Conservation (phyloP, 2,797 vertebrate species). For the Mustela erminea region DNA sequence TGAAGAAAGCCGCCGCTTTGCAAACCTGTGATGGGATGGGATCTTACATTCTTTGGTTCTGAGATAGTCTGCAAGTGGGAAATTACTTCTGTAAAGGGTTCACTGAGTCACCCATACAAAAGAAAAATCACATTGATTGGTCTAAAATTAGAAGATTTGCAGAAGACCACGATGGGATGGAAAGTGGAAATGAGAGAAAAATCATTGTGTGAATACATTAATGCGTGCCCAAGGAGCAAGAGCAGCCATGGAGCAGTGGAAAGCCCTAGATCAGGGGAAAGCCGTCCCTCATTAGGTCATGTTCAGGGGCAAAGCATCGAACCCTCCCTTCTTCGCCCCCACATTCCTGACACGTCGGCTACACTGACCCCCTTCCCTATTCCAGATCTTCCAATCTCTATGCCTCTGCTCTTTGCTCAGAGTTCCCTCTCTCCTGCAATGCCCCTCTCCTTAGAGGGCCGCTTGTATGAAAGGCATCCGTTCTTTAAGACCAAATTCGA, state of each 20-base stretch:
- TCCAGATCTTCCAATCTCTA: background rate
- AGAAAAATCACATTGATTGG: background rate
- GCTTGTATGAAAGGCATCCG: background rate
- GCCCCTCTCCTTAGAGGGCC: background rate
- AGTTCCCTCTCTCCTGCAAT: background rate
- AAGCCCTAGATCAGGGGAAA: background rate
- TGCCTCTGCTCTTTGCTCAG: background rate
- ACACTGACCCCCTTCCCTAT: fast-evolving
- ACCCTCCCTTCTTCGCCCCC: fast-evolving
- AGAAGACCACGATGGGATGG: background rate
- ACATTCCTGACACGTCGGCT: background rate
- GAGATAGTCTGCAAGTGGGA: background rate
- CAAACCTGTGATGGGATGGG: background rate
- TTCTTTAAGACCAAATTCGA: background rate
- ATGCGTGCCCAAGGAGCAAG: fast-evolving
- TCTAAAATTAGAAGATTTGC: background rate
- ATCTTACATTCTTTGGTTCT: background rate
- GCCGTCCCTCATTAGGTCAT: fast-evolving
- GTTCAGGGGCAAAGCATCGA: background rate
- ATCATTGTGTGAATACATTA: background rate
- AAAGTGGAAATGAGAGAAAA: background rate
- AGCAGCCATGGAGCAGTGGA: background rate
- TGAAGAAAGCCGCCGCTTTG: background rate
- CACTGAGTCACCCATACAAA: background rate
- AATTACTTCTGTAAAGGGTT: background rate